Base-by-base conservation (phyloP, 2,797 vertebrate genomes). In the Tarsius wallacei region DNA sequence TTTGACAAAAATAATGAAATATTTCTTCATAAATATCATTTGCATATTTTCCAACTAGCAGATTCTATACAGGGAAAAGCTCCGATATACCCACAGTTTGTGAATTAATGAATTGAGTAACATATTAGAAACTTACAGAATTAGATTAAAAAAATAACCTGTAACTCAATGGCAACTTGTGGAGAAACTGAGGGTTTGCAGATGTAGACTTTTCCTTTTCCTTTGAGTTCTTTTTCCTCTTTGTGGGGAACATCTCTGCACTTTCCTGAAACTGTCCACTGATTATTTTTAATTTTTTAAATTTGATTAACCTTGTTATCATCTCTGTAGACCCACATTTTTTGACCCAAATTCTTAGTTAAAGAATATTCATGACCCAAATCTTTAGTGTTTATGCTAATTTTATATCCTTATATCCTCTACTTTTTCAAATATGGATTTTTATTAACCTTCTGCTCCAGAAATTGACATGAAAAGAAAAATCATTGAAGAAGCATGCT, bases 391-490 rank as follows among this genome's bases (percentile, higher is more conserved):
- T 85, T 76, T 80, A 49, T 31, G 33, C 1, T 28, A 57, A 21
- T 51, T 13, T 78, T 91, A 10, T 51, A 74, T 21, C 53, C 3
- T 84, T 24, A 91, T 76, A 76, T 84, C 15, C 28, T 89, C 26
- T 53, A 24, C 68, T 71, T 11, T 31, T 51, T 36, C 24, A 87
- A 88, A 78, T 57, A 63, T 19, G 9, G 7, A 73, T 21, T 63
- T 84, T 76, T 53, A 77, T 77, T 85, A 2, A 63, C 19, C 1
- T 42, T 5, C 16, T 85, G 28, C 24, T 59, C 89, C 16, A 90
- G 59, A 94, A 81, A 49, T 22, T 42, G 36, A 66, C 16, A n/a
- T 78, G 36, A 84, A 73, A 87, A 86, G 64, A 77, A 94, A 83
- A 81, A 31, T 70, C 53, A 68, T 47, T 81, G 2, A 94, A 80